Evolutionary conservation across 2,797 vertebrate genomes (phyloP), one percentile per base, ranked within the genome.

Genomic region (Bufotes viridis): DNA sequence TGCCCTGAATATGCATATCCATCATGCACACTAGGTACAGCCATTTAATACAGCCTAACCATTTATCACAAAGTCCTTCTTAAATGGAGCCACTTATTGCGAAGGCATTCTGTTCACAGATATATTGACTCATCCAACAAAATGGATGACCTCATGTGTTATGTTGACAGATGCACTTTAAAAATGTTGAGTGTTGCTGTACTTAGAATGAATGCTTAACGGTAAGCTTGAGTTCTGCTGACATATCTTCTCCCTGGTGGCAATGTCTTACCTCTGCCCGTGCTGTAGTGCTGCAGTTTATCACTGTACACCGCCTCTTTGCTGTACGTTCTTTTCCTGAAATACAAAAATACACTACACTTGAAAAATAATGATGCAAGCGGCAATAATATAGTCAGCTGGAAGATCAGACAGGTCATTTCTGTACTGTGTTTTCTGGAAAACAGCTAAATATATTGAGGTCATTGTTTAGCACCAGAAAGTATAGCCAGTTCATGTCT

Each of bases 221-320:
- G 24, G 2, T 42, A 58, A 29, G 81, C 81, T 26, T 70, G 63
- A 83, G 34, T 51, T 58, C 26, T 84, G 24, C 49, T 70, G 65
- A 84, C 69, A 29, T 15, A 55, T 65, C 26, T 9, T 29, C 18
- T 58, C 53, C 51, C 51, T 18, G 65, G 24, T 22, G 81, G 82
- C 82, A 58, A n/a, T 11, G n/a, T 76, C 84, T 98, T 92, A 99
- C 98, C 98, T 96, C 98, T 92, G 89, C 98, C 98, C 0, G 98
- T 98, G 95, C 98, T 99, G 95, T 99, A 99, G 92, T 99, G 98
- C 88, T 99, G 98, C 51, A 99, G 90, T 90, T 99, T 99, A 87
- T 99, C 98, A 0, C 98, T 99, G 95, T 99, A 99, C 72, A 98
- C 97, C 0, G 98, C 98, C 91, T 99, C 98, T 92, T 99, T 99